Evolutionary conservation across 1,140 invertebrate genomes (phyloP).

Genomic region (Drosophila pallidifrons): DNA sequence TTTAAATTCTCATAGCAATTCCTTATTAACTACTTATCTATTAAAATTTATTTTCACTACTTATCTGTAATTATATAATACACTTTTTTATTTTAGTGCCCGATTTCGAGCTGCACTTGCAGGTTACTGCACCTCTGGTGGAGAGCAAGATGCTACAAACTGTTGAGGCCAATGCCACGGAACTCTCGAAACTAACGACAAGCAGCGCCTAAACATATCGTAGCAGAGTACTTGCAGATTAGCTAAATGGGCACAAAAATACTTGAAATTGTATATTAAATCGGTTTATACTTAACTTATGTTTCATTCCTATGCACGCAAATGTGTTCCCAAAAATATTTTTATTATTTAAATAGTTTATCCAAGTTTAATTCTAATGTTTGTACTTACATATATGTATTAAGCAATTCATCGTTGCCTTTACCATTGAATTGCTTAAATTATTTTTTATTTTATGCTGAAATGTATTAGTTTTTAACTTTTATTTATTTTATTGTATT

Average conservation of each 20-base stretch:
- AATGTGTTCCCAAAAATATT: background rate
- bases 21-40: too few relatives aligned
- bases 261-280: constrained; percentile 2
- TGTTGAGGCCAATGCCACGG: constrained; percentile 44
- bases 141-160: constrained; percentile 48
- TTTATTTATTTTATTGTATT: background rate
- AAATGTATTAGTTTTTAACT: background rate
- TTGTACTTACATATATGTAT: too few relatives aligned
- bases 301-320: constrained; percentile 4
- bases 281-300: background rate
- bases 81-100: constrained; percentile 50
- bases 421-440: too few relatives aligned
- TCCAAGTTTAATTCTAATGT: too few relatives aligned
- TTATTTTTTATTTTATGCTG: background rate
- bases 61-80: background rate
- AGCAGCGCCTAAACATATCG: constrained; percentile 37
- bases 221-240: background rate
- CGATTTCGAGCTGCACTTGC: constrained; percentile 69
- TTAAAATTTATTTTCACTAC: background rate
- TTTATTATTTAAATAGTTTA: too few relatives aligned
- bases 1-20: background rate
- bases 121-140: constrained; percentile 64
- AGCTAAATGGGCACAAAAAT: constrained; percentile 1
- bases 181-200: constrained; percentile 58
- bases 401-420: too few relatives aligned